These are phyloP conservation scores for Drosophila elegans DNA, from an alignment of 1,140 invertebrate genomes.

Conservation along the genomic window DNA sequence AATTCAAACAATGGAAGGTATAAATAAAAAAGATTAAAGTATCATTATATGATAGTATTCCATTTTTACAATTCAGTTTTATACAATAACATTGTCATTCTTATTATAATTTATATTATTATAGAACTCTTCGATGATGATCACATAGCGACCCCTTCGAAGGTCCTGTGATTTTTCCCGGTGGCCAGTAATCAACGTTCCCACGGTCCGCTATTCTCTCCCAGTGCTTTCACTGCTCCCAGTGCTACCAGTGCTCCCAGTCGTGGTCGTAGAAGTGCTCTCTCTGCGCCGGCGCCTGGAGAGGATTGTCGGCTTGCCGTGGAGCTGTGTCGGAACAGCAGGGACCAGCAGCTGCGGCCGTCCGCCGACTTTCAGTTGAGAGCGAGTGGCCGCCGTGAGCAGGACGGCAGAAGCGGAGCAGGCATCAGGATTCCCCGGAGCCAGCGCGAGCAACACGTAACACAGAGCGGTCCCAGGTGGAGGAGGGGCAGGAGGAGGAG, in stretches of 20 bases:
- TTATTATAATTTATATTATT: no score
- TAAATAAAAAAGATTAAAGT: no score
- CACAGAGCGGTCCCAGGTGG: slow-evolving; percentile 32
- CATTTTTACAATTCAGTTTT: not conserved
- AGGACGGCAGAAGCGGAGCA: slow-evolving; percentile 55
- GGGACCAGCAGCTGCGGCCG: slow-evolving; percentile 30
- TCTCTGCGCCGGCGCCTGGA: slow-evolving; percentile 51
- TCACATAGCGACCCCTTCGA: slow-evolving; percentile 12
- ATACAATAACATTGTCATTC: not conserved
- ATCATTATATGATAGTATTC: no score
- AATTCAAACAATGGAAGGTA: no score
- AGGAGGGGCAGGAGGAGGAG: slow-evolving; percentile 1
- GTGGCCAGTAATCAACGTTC: slow-evolving; percentile 17
- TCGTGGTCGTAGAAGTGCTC: not conserved
- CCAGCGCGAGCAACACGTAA: slow-evolving; percentile 51
- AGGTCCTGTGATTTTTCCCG: slow-evolving; percentile 28
- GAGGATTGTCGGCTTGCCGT: slow-evolving; percentile 33
- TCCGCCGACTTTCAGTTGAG: slow-evolving; percentile 58
- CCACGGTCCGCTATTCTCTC: slow-evolving; percentile 1
- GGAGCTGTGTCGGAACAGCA: slow-evolving; percentile 13
- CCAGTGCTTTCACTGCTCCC: not conserved
- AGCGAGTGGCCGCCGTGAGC: slow-evolving; percentile 65
- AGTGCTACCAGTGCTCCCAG: no score
- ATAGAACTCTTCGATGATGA: not conserved
- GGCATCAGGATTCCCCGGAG: slow-evolving; percentile 26